Percentiles rank a stretch among this genome's conserved stretches.
These are phyloP conservation scores for Motacilla alba DNA, from an alignment of 2,113 vertebrate genomes.

Conservation along the genomic window DNA sequence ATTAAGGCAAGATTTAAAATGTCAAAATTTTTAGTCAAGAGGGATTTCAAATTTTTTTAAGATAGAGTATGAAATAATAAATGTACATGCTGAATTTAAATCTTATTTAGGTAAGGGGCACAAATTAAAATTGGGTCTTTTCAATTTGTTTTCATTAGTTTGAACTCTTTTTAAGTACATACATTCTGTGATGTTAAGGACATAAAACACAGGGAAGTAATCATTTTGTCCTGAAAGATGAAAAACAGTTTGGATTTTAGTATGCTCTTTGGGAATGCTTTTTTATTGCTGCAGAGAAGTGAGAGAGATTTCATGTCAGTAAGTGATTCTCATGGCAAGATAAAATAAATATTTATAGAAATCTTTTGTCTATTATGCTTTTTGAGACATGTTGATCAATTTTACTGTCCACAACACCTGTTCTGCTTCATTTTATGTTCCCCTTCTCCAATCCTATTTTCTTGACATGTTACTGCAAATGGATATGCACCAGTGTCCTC, in stretches of 20 bases:
- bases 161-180: background rate
- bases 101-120: background rate
- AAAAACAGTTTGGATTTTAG: background rate
- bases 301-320: background rate
- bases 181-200: background rate
- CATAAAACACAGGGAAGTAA: background rate
- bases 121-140: background rate
- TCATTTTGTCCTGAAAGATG: background rate
- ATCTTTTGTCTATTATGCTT: background rate
- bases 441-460: background rate
- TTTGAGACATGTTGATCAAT: background rate
- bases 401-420: background rate
- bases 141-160: background rate
- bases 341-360: background rate
- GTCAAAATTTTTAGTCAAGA: background rate
- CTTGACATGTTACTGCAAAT: background rate
- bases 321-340: background rate
- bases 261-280: background rate
- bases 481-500: background rate
- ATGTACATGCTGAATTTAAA: background rate
- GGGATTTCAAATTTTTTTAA: background rate
- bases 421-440: background rate
- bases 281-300: background rate
- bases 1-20: background rate
- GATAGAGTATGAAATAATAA: background rate